Conservation (phyloP, 2,888 invertebrate genomes). For the Habroteleia sp. region DNA sequence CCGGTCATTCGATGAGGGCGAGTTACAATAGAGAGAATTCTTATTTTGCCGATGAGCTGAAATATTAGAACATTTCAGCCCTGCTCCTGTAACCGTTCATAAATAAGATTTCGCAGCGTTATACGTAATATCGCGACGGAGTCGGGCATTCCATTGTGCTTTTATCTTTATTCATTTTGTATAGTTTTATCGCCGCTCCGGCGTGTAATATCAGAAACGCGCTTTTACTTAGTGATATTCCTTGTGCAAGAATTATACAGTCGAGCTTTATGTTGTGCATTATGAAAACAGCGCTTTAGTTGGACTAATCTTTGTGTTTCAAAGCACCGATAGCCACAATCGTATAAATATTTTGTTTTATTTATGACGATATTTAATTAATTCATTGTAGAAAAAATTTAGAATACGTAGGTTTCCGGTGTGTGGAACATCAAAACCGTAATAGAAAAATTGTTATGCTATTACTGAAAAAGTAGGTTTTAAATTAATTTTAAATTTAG, state of each 20-base stretch:
- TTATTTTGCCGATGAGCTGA: conserved; percentile 77
- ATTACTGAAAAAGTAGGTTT: no score
- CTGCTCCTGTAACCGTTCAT: conserved; percentile 65
- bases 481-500: no score
- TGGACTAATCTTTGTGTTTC: no score
- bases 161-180: conserved; percentile 76
- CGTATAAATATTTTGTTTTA: no score
- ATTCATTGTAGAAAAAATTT: no score
- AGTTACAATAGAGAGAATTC: conserved; percentile 70
- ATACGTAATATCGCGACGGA: conserved; percentile 74
- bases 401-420: no score
- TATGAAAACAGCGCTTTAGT: conserved; percentile 14
- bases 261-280: not conserved
- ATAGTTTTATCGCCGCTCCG: conserved; percentile 70
- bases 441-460: no score
- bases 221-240: conserved; percentile 20
- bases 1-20: conserved; percentile 35
- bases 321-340: no score
- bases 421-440: no score
- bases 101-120: conserved; percentile 74
- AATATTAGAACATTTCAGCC: conserved; percentile 72
- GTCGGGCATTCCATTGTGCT: conserved; percentile 67
- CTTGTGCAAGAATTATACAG: not conserved
- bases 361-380: no score
- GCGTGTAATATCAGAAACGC: conserved; percentile 42